phyloP scores from a whole-genome alignment of 2,888 invertebrate genomes.

The Cylindroiulus punctatus region DNA sequence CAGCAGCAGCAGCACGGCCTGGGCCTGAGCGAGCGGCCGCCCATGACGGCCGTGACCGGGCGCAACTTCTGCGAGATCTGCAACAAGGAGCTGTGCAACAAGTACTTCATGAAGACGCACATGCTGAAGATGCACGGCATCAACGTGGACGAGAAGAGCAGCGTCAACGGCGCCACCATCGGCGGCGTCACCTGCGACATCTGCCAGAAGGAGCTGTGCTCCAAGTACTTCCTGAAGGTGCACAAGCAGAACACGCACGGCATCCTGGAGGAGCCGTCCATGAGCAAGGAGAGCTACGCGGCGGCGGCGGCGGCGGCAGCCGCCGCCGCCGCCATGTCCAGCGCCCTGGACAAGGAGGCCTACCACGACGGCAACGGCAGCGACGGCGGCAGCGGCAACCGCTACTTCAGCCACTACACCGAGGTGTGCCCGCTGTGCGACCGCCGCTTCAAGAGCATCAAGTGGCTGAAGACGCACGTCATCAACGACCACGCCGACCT shows the following conservation, averaged over 20 bases:
- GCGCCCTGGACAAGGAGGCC: constrained; percentile 69
- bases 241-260: constrained; percentile 99
- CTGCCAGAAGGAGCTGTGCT: constrained; percentile 97
- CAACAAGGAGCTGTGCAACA: constrained; percentile 98
- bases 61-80: constrained; percentile 94
- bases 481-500: constrained; percentile 83
- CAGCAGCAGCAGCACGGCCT: not conserved
- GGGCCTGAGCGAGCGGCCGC: constrained; percentile 55
- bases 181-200: constrained; percentile 96
- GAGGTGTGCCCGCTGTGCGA: constrained; percentile 87
- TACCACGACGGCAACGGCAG: constrained; percentile 35
- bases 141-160: constrained; percentile 79
- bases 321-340: constrained; percentile 63
- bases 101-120: constrained; percentile 99
- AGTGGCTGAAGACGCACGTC: constrained; percentile 87
- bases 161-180: constrained; percentile 74
- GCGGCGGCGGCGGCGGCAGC: constrained; percentile 65
- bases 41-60: constrained; percentile 60
- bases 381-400: constrained; percentile 59
- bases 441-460: constrained; percentile 85
- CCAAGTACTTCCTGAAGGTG: constrained; percentile 95
- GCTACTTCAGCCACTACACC: constrained; percentile 73
- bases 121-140: constrained; percentile 99
- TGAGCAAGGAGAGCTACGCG: constrained; percentile 56
- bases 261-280: constrained; percentile 79